These are phyloP conservation scores for Calephelis nemesis DNA, from an alignment of 1,140 invertebrate genomes.

Conservation along the genomic window DNA sequence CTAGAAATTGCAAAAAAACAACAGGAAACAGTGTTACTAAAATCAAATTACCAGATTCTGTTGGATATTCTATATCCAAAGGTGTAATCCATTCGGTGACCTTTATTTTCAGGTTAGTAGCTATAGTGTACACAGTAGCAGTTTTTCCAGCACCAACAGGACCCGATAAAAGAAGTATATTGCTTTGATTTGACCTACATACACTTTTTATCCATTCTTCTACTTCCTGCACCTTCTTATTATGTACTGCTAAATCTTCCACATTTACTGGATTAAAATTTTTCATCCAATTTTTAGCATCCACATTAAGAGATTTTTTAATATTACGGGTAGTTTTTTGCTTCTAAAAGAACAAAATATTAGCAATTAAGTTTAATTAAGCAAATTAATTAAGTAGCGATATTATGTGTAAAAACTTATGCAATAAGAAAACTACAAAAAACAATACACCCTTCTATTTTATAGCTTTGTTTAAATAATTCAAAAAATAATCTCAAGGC, in stretches of 20 bases:
- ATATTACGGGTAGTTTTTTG: neutral
- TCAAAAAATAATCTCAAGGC: too few relatives aligned
- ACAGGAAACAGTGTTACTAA: neutral
- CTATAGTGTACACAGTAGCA: too few relatives aligned
- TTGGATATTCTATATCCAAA: slow-evolving; percentile 78
- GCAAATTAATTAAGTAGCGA: too few relatives aligned
- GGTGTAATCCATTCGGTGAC: slow-evolving; percentile 87
- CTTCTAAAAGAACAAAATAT: slow-evolving; percentile 3
- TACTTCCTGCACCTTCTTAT: slow-evolving; percentile 82
- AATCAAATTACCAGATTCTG: slow-evolving; percentile 56
- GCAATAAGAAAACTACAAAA: too few relatives aligned
- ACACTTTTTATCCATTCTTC: slow-evolving; percentile 78
- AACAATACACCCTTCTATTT: too few relatives aligned
- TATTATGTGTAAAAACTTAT: too few relatives aligned
- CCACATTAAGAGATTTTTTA: slow-evolving; percentile 27
- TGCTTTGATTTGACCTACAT: slow-evolving; percentile 57
- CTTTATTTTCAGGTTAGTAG: slow-evolving; percentile 78
- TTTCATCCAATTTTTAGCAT: slow-evolving; percentile 79
- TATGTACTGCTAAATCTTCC: slow-evolving; percentile 81
- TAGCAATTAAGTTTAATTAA: neutral
- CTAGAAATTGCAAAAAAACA: too few relatives aligned
- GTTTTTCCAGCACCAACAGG: slow-evolving; percentile 84
- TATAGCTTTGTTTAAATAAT: too few relatives aligned
- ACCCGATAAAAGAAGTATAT: slow-evolving; percentile 84
- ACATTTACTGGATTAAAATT: slow-evolving; percentile 77